phyloP scores from a whole-genome alignment of 2,113 vertebrate genomes.

The Arvicanthis niloticus region DNA sequence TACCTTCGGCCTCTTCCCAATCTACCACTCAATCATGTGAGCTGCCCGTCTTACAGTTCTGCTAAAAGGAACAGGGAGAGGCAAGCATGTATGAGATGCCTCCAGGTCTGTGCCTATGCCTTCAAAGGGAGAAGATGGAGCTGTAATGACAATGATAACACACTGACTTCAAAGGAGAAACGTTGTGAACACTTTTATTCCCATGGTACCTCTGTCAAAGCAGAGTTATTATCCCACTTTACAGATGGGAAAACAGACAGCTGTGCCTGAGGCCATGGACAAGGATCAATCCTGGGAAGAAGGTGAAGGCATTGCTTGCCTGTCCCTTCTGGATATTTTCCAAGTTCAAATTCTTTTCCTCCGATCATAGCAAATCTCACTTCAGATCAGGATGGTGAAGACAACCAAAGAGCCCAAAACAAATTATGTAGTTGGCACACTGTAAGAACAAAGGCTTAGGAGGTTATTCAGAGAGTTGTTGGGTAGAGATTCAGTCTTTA shows the following conservation, averaged over 20 bases:
- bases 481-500: background rate
- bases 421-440: background rate
- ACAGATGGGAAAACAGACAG: conserved; percentile 57
- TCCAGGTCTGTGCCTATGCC: conserved; percentile 76
- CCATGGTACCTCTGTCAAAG: conserved; percentile 32
- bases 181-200: conserved; percentile 17
- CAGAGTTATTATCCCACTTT: conserved; percentile 70
- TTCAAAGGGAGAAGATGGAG: conserved; percentile 79
- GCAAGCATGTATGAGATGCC: conserved; percentile 82
- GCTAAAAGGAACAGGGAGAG: conserved; percentile 76
- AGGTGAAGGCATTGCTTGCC: background rate
- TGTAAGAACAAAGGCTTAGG: background rate
- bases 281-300: conserved; percentile 40
- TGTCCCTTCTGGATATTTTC: background rate
- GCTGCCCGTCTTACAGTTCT: conserved; percentile 61
- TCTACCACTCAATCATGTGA: conserved; percentile 64
- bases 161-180: conserved; percentile 69
- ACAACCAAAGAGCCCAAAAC: background rate
- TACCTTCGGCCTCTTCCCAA: conserved; percentile 41
- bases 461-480: background rate
- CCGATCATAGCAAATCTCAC: background rate
- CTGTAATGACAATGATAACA: conserved; percentile 65
- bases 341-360: conserved; percentile 9
- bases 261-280: background rate
- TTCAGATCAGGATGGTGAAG: background rate